These are phyloP conservation scores for Drosophila cognata DNA, from an alignment of 2,888 invertebrate genomes.

Conservation along the genomic window DNA sequence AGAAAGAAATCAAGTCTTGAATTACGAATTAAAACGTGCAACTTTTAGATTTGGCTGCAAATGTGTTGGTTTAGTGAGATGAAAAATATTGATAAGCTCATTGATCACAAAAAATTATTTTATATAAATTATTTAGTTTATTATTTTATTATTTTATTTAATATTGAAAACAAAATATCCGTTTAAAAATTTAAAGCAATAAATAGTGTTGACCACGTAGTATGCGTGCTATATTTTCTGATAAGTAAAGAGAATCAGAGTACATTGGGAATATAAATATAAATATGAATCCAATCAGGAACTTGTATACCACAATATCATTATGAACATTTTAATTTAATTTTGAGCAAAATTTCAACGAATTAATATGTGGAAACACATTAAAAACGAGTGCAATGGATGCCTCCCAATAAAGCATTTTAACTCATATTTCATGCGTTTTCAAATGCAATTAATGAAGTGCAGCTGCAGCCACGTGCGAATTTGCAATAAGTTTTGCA, in stretches of 20 bases:
- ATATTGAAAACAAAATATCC: background rate
- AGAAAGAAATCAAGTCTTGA: background rate
- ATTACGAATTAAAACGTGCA: background rate
- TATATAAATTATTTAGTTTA: background rate
- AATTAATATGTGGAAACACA: constrained; percentile 7
- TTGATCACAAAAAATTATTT: background rate
- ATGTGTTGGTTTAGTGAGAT: background rate
- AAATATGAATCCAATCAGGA: background rate
- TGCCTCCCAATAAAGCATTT: constrained; percentile 3
- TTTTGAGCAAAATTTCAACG: too few relatives aligned
- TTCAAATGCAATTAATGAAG: constrained; percentile 58
- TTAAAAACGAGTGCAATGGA: background rate
- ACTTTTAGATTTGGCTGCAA: background rate
- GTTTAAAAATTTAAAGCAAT: background rate
- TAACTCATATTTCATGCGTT: constrained; percentile 4
- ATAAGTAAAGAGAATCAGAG: background rate
- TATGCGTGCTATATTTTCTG: background rate
- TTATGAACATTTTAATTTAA: background rate
- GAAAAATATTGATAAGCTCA: background rate
- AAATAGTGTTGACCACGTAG: background rate
- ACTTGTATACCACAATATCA: background rate
- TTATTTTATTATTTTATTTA: too few relatives aligned
- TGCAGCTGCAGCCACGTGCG: constrained; percentile 41
- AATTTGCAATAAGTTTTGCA: constrained; percentile 47
- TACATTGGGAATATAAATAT: background rate